Conservation (phyloP, 2,797 vertebrate species). For the Phrynocephalus guinanensis region DNA sequence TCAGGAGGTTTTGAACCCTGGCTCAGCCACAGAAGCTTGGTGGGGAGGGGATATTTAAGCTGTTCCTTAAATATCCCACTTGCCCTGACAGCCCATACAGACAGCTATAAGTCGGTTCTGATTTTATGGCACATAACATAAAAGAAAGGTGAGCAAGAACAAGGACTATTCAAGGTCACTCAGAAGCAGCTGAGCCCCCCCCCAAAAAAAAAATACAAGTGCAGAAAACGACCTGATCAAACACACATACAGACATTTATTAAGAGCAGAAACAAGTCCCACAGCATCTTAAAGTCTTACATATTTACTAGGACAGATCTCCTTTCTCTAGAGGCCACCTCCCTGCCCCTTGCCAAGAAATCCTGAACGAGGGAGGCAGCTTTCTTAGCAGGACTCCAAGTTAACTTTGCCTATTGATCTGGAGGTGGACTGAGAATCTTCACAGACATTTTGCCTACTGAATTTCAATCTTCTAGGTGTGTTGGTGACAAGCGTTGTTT, state of each 20-base stretch:
- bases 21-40: too few species aligned
- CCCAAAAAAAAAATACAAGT: background rate
- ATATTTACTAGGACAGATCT: background rate
- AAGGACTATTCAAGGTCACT: background rate
- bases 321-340: background rate
- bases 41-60: too few species aligned
- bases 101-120: background rate
- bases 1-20: too few species aligned
- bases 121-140: too few species aligned
- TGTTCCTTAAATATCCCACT: too few species aligned
- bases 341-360: background rate
- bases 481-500: background rate
- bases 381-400: accelerated
- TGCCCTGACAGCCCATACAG: too few species aligned
- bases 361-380: background rate
- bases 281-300: background rate
- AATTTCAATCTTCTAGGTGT: background rate
- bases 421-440: too few species aligned
- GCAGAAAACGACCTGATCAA: background rate
- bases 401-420: background rate
- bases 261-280: background rate
- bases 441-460: too few species aligned
- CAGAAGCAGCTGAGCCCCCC: background rate
- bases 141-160: background rate
- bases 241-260: background rate